phyloP scores from a whole-genome alignment of 2,888 invertebrate genomes.

The Drosophila formosana region DNA sequence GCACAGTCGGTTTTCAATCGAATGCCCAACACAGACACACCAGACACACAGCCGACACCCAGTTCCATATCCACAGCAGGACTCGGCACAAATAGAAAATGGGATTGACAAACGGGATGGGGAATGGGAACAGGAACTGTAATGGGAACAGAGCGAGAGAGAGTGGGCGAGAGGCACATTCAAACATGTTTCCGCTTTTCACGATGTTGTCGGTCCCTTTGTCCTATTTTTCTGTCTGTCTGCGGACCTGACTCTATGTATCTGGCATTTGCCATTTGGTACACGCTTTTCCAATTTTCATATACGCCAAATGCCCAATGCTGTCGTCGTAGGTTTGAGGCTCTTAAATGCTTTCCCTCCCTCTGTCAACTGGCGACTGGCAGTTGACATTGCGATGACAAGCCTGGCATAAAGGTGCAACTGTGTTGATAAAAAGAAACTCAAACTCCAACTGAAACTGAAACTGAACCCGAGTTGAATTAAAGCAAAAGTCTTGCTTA shows the following conservation, averaged over 20 bases:
- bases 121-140: neutral
- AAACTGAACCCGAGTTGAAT: neutral
- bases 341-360: slow-evolving; percentile 50
- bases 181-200: slow-evolving; percentile 74
- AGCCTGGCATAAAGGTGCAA: slow-evolving; percentile 1
- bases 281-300: slow-evolving; percentile 75
- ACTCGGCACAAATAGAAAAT: neutral
- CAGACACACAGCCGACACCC: slow-evolving; percentile 14
- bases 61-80: neutral
- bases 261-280: slow-evolving; percentile 49
- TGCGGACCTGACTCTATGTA: slow-evolving; percentile 25
- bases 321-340: slow-evolving; percentile 5
- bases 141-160: neutral
- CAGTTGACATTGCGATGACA: slow-evolving; percentile 19
- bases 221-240: neutral
- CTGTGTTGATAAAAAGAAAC: neutral
- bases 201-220: slow-evolving; percentile 27
- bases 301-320: slow-evolving; percentile 27
- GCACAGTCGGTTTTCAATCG: slow-evolving; percentile 56
- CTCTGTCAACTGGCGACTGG: slow-evolving; percentile 11
- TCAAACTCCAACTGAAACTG: neutral
- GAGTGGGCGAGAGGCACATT: slow-evolving; percentile 36
- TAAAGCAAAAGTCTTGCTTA: neutral
- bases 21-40: slow-evolving; percentile 45
- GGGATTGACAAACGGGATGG: neutral